Base-by-base conservation (phyloP, 2,888 invertebrate species). In the Lycocerus yunnanus region DNA sequence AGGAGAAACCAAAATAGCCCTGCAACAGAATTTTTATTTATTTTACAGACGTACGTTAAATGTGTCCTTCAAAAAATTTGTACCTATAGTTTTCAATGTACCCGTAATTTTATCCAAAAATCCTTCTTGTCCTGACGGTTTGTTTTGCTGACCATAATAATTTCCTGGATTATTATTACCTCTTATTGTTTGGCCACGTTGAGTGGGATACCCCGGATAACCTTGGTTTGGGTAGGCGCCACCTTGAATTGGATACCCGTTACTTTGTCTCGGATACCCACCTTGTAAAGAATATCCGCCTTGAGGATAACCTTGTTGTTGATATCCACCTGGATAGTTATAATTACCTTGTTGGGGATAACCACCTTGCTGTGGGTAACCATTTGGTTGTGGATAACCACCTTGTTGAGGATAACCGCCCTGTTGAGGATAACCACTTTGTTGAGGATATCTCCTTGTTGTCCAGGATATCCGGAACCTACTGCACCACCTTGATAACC, bases 1-100 rank as follows among this genome's bases (percentile, higher is more conserved):
- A 83, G 72, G 60, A 85, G 69, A 78, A 84, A 79, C 85, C 84
- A 86, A 84, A 87, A 85, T 84, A 86, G 84, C 84, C 87, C 87
- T 87, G 85, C 78, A 86, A 87, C 84, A 85, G 79, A 85, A 75
- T 80, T 74, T 75, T 75, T 59, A 65, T 70, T 74, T 71, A 68
- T 58, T 68, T 73, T 71, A 78, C 60, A 83, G 68, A 21, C 78
- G 79, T 75, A 83, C 83, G 58, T 80, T 78, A 70, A 86, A 77
- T 65, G 85, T 84, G 74, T 86, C 84, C 81, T 84, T 85, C 63
- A 87, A 80, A 72, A 86, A 77, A 78, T 85, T 83, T 81, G 84
- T 86, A 87, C 87, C 87, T 81, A 86, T 83, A 60, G 80, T 83
- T 79, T 87, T 86, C 20, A 87, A 78, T 4, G 84, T 83, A 60